Percentiles rank a stretch among this genome's conserved stretches.
Conservation (phyloP, 2,797 vertebrate species). For the Tarsius wallacei region DNA sequence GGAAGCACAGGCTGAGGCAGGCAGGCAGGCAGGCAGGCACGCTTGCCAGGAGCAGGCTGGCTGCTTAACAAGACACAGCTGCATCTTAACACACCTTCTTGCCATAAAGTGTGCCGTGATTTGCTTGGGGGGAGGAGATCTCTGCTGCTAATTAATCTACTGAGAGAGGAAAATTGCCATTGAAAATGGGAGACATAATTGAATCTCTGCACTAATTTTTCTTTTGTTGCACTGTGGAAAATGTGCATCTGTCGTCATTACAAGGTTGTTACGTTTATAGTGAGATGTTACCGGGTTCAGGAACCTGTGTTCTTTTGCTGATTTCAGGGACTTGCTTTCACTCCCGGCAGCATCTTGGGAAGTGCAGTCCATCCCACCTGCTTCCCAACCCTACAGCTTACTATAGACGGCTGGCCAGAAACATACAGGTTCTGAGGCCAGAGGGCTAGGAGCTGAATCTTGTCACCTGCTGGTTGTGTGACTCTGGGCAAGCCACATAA, state of each 20-base stretch:
- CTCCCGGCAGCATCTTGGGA: background rate
- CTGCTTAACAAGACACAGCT: slow-evolving; percentile 79
- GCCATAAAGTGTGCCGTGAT: slow-evolving; percentile 66
- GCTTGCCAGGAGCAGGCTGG: slow-evolving; percentile 48
- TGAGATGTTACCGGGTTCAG: background rate
- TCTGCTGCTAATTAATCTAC: slow-evolving; percentile 89
- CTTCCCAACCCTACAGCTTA: background rate
- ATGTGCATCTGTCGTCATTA: slow-evolving; percentile 62
- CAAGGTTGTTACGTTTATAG: slow-evolving; percentile 73
- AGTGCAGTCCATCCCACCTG: background rate
- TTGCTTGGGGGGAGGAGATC: slow-evolving; percentile 66
- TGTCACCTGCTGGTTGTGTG: background rate
- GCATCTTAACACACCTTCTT: slow-evolving; percentile 75
- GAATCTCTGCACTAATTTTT: slow-evolving; percentile 87
- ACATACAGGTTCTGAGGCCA: background rate
- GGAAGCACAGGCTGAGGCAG: background rate
- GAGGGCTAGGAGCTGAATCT: background rate
- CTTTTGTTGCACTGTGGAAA: slow-evolving; percentile 83
- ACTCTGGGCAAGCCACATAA: slow-evolving; percentile 22
- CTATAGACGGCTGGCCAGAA: background rate
- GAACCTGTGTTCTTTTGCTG: background rate
- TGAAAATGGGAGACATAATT: slow-evolving; percentile 86
- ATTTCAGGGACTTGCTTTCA: background rate
- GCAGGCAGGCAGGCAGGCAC: background rate
- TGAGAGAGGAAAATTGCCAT: slow-evolving; percentile 84